Percentiles rank a stretch among this genome's conserved stretches.
Evolutionary conservation across 2,888 invertebrate species (phyloP).

Genomic region (Hymenopus coronatus): DNA sequence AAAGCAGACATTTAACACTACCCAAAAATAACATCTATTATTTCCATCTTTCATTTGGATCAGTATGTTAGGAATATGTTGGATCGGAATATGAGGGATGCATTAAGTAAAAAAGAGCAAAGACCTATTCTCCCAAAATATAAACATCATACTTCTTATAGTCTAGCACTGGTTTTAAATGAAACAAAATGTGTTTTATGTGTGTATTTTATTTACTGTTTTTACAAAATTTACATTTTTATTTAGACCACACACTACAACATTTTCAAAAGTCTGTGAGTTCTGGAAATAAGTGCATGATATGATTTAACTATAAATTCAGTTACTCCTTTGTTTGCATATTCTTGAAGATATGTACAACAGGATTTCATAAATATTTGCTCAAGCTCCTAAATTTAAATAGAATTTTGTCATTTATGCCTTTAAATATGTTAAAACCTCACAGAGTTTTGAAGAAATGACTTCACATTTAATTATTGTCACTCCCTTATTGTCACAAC

Average conservation of each 20-base stretch:
- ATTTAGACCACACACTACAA: background rate
- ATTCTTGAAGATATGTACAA: background rate
- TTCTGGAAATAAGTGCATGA: background rate
- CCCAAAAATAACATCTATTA: no score
- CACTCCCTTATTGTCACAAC: background rate
- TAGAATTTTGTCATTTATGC: background rate
- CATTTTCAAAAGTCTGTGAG: background rate
- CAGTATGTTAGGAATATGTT: no score
- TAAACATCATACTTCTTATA: no score
- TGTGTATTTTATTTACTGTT: background rate
- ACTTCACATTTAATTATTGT: background rate
- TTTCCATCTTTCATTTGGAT: no score
- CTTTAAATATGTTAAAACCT: background rate
- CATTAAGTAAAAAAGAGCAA: no score
- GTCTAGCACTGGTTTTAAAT: background rate
- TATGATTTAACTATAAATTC: background rate
- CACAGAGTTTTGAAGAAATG: background rate
- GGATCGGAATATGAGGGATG: no score
- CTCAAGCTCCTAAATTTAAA: background rate
- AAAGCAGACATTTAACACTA: no score
- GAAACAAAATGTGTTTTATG: background rate
- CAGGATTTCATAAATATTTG: background rate
- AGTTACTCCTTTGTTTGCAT: background rate
- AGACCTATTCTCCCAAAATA: no score
- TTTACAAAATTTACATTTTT: background rate